A percentile compares a stretch with the other conserved stretches of the same genome.
Conservation (phyloP, 1,140 invertebrate genomes). For the Drosophila carrolli region DNA sequence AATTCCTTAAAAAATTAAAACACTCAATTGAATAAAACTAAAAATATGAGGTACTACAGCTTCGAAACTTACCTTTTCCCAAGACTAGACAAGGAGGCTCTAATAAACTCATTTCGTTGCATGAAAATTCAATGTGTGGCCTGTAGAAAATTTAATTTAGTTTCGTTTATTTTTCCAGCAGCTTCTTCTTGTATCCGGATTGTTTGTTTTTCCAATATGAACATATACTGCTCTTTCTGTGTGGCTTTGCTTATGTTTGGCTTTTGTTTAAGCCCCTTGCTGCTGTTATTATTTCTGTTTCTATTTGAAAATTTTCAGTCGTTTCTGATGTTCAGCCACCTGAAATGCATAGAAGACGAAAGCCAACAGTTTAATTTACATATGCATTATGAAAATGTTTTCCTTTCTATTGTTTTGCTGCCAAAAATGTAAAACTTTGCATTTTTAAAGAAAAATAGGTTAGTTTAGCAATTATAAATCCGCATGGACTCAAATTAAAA, state of each 20-base stretch:
- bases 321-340: slow-evolving; percentile 42
- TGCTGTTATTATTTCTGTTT: slow-evolving; percentile 15
- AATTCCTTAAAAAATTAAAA: too few relatives aligned
- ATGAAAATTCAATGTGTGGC: slow-evolving; percentile 41
- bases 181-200: slow-evolving; percentile 29
- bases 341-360: slow-evolving; percentile 45
- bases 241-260: slow-evolving; percentile 23
- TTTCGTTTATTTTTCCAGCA: slow-evolving; percentile 41
- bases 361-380: slow-evolving; percentile 50
- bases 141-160: slow-evolving; percentile 43
- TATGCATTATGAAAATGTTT: slow-evolving; percentile 45
- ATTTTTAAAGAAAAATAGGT: slow-evolving; percentile 17
- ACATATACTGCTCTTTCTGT: slow-evolving; percentile 6
- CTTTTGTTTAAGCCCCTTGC: slow-evolving; percentile 31
- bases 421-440: slow-evolving; percentile 15
- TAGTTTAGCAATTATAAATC: slow-evolving; percentile 16
- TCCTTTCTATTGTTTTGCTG: slow-evolving; percentile 19
- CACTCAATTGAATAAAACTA: too few relatives aligned
- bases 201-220: slow-evolving; percentile 45
- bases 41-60: not conserved
- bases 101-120: slow-evolving; percentile 67
- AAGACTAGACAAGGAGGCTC: slow-evolving; percentile 38
- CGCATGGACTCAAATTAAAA: slow-evolving; percentile 14
- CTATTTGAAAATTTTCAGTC: slow-evolving; percentile 28
- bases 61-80: slow-evolving; percentile 56